Evolutionary conservation across 2,113 vertebrate species (phyloP).

Genomic region (Siniperca chuatsi): DNA sequence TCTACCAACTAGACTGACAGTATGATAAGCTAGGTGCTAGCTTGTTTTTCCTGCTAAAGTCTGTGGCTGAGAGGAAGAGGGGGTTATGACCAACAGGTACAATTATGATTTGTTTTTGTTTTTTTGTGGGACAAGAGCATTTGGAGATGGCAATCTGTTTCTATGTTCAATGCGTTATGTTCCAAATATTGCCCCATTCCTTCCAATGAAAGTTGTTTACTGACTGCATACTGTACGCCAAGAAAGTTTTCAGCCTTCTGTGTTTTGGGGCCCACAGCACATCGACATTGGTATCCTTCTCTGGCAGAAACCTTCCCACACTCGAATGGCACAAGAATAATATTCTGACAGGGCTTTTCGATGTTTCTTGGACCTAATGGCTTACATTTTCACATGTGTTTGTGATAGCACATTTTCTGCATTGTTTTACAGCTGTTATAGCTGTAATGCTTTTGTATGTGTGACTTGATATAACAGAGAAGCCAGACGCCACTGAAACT

Average conservation of each 20-base stretch:
- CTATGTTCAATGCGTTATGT: neutral
- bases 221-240: neutral
- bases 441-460: neutral
- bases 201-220: constrained; percentile 15
- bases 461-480: neutral
- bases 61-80: neutral
- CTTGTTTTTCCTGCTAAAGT: neutral
- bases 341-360: neutral
- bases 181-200: neutral
- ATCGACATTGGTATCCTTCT: neutral
- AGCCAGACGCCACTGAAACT: neutral
- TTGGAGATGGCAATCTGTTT: constrained; percentile 21
- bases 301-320: neutral
- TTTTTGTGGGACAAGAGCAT: constrained; percentile 2
- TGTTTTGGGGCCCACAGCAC: neutral
- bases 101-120: neutral
- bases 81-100: neutral
- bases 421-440: neutral
- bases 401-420: neutral
- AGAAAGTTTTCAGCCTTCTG: neutral
- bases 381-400: neutral
- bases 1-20: neutral
- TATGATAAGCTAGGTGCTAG: neutral
- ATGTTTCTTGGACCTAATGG: neutral
- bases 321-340: neutral